Evolutionary conservation across 1,140 invertebrate genomes (phyloP).

Genomic region (Trichonephila clavata): DNA sequence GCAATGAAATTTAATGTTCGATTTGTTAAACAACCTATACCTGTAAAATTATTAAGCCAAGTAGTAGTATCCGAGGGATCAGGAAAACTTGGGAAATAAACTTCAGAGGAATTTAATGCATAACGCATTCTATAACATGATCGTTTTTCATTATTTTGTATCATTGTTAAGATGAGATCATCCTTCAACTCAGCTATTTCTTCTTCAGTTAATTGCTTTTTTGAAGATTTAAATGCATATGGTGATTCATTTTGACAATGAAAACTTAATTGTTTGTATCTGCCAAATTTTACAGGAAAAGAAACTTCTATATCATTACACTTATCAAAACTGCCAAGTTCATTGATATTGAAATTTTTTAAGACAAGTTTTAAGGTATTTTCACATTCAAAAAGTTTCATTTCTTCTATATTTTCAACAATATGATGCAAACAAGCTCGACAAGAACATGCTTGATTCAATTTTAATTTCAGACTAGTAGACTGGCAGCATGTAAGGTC

Average conservation of each 20-base stretch:
- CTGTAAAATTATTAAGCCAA: constrained; percentile 79
- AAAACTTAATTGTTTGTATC: constrained; percentile 63
- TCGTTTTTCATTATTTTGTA: constrained; percentile 76
- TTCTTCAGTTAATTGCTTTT: constrained; percentile 44
- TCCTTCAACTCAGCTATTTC: constrained; percentile 69
- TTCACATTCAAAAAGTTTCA: constrained; percentile 71
- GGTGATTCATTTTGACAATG: constrained; percentile 51
- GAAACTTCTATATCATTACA: constrained; percentile 67
- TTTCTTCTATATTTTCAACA: constrained; percentile 45
- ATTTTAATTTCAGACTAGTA: background rate
- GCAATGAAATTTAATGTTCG: constrained; percentile 86
- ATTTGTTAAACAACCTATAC: constrained; percentile 85
- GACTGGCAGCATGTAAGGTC: constrained; percentile 71
- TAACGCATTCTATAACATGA: constrained; percentile 75
- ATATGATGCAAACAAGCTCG: constrained; percentile 66
- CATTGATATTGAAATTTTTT: constrained; percentile 60
- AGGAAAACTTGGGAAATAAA: constrained; percentile 77
- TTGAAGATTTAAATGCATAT: background rate
- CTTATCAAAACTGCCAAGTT: constrained; percentile 12
- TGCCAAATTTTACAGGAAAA: constrained; percentile 72
- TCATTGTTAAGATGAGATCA: constrained; percentile 77
- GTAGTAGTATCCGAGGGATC: constrained; percentile 32
- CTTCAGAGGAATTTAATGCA: constrained; percentile 77
- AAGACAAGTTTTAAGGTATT: constrained; percentile 60
- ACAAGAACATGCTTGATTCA: constrained; percentile 51